Base-by-base conservation (phyloP, 2,888 invertebrate species). In the Loripinus fragilis region DNA sequence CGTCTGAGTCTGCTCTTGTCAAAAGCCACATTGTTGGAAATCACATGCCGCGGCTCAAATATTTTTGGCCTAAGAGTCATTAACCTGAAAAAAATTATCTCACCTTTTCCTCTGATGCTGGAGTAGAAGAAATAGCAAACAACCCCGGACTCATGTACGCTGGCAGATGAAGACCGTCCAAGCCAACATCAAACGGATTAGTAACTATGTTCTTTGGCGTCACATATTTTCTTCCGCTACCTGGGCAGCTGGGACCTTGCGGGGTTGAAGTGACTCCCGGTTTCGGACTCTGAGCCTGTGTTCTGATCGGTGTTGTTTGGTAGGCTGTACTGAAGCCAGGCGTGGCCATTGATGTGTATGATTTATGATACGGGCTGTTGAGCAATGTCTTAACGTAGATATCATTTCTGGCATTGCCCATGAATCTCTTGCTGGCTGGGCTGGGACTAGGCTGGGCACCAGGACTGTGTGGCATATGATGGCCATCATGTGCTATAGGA, bases 61-160 rank as follows among this genome's bases (percentile, higher is more conserved):
- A n/a, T n/a, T n/a, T n/a, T n/a, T n/a, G n/a, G n/a, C n/a, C n/a
- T n/a, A n/a, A n/a, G n/a, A n/a, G n/a, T n/a, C n/a, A n/a, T n/a
- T n/a, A n/a, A n/a, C n/a, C n/a, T n/a, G n/a, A n/a, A n/a, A n/a
- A n/a, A n/a, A n/a, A n/a, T n/a, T n/a, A n/a, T n/a, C n/a, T n/a
- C n/a, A 85, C 85, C 81, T 78, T 85, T 68, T 87, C 85, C 45
- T 86, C 88, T 30, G 89, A 87, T 10, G 85, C 86, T 48, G 90
- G 89, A 25, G 90, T 89, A 7, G 88, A 86, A 8, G 85, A 78
- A 17, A 84, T 83, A 35, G 86, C 86, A 66, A 92, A 92, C 66
- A 91, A 81, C n/a, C 89, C 89, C 3, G 93, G 93, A 71, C 92
- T 92, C 85, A 86, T 86, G 82, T 90, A 91, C 0, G 88, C 77